Percentiles rank a stretch among this genome's conserved stretches.
phyloP scores from a whole-genome alignment of 2,888 invertebrate species.

The Seira ritae region DNA sequence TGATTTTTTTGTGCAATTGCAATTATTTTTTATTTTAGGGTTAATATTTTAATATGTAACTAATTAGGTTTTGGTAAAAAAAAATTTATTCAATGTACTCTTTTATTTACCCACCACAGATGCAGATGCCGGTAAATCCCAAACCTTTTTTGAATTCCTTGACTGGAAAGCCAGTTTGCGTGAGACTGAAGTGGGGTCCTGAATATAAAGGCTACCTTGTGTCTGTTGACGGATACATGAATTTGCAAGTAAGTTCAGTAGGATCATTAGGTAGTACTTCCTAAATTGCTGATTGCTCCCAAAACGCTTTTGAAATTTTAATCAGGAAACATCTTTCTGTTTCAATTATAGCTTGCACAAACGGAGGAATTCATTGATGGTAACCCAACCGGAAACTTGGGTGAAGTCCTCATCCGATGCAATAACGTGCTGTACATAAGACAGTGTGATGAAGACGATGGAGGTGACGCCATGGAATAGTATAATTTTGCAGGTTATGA shows the following conservation, averaged over 20 bases:
- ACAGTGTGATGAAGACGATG: constrained; percentile 97
- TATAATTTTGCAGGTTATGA: constrained; percentile 24
- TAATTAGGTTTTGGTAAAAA: no score
- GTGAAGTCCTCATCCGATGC: constrained; percentile 97
- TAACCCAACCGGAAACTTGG: constrained; percentile 92
- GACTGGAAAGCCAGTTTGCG: constrained; percentile 97
- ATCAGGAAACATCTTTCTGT: constrained; percentile 5
- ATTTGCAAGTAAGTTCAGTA: constrained; percentile 75
- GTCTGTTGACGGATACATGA: constrained; percentile 99
- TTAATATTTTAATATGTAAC: no score
- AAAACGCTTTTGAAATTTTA: neutral
- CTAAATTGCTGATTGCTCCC: neutral
- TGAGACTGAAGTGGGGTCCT: constrained; percentile 99
- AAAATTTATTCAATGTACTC: no score
- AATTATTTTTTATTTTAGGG: no score
- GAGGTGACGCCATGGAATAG: constrained; percentile 67
- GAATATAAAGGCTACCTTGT: constrained; percentile 99
- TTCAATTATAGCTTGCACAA: constrained; percentile 87
- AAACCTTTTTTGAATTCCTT: constrained; percentile 99
- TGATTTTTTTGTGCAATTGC: no score
- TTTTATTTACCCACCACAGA: constrained; percentile 63
- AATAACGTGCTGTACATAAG: constrained; percentile 97
- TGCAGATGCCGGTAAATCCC: constrained; percentile 94
- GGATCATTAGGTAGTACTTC: neutral
- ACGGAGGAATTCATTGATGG: constrained; percentile 98